phyloP scores from a whole-genome alignment of 2,113 vertebrate genomes.

The Equus przewalskii region DNA sequence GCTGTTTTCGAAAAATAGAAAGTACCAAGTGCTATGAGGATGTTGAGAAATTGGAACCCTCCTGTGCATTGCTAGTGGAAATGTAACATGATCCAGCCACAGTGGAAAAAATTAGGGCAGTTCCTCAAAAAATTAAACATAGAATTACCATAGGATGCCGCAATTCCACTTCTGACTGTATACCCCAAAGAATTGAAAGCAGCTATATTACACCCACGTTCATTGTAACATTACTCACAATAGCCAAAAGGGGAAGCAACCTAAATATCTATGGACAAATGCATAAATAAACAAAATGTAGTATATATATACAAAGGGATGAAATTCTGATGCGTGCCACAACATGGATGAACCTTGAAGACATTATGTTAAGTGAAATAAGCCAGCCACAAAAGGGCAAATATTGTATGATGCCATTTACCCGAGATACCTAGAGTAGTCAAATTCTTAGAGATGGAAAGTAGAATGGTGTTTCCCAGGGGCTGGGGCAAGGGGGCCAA shows the following conservation, averaged over 20 bases:
- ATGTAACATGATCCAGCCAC: neutral
- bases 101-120: neutral
- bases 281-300: neutral
- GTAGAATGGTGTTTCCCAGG: neutral
- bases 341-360: neutral
- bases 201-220: neutral
- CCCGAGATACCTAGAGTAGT: neutral
- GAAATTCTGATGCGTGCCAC: neutral
- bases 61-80: neutral
- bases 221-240: neutral
- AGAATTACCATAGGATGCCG: neutral
- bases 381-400: neutral
- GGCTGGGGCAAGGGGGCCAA: no score
- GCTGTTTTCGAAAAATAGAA: neutral
- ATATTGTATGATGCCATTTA: neutral
- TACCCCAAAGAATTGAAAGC: neutral
- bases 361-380: neutral
- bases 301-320: neutral
- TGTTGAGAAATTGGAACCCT: neutral
- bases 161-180: neutral
- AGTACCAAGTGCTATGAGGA: neutral
- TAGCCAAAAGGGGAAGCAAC: neutral
- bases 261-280: neutral
- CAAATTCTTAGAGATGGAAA: neutral
- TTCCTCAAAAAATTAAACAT: neutral